These are phyloP conservation scores for Danionella dracula DNA, from an alignment of 2,797 vertebrate genomes.

Conservation along the genomic window DNA sequence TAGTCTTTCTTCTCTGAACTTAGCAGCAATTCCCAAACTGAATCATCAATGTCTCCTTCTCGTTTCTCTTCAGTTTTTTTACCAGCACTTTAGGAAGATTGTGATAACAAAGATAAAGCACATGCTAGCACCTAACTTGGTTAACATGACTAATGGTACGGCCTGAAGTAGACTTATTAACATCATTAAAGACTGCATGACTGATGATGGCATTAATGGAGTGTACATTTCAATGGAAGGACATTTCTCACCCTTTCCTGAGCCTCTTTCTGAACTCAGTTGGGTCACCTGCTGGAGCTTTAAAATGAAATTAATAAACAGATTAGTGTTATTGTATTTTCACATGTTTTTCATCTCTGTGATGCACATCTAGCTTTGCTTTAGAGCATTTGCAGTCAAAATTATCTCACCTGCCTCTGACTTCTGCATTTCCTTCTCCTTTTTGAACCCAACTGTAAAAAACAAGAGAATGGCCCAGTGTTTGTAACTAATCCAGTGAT, in stretches of 20 bases:
- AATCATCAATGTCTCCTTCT: slow-evolving; percentile 63
- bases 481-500: too few relatives aligned
- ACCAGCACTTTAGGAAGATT: slow-evolving; percentile 21
- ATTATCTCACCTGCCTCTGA: slow-evolving; percentile 52
- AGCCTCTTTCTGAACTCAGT: slow-evolving; percentile 69
- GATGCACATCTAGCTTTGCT: too few relatives aligned
- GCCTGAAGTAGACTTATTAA: background rate
- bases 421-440: slow-evolving; percentile 61
- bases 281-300: slow-evolving; percentile 60
- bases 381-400: background rate
- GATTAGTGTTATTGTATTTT: background rate
- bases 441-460: slow-evolving; percentile 83
- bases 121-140: background rate
- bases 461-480: slow-evolving; percentile 4
- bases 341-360: too few relatives aligned
- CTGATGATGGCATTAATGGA: background rate
- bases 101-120: background rate
- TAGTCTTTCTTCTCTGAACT: slow-evolving; percentile 86
- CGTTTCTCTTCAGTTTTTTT: slow-evolving; percentile 47
- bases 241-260: slow-evolving; percentile 73
- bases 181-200: background rate
- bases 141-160: background rate
- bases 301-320: slow-evolving; percentile 17
- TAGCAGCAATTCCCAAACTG: slow-evolving; percentile 83
- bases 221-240: background rate